These are phyloP conservation scores for Machimus rusticus DNA, from an alignment of 2,888 invertebrate genomes.

Conservation along the genomic window DNA sequence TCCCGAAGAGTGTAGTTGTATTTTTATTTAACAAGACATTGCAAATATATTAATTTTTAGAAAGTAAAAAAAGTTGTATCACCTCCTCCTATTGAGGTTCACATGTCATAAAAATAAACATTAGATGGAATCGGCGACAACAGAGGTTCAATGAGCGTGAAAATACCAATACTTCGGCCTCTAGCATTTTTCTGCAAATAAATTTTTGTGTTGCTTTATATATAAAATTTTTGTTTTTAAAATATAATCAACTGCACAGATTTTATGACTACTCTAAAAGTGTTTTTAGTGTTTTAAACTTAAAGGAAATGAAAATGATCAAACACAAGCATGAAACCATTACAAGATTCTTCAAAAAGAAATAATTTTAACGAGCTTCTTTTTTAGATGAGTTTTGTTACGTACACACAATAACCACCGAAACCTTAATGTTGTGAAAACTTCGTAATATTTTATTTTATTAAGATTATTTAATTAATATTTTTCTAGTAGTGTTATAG, in stretches of 20 bases:
- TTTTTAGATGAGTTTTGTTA: neutral
- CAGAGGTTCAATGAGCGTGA: constrained; percentile 54
- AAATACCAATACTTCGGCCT: constrained; percentile 53
- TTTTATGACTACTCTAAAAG: neutral
- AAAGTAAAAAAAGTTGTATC: neutral
- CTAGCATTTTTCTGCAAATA: constrained; percentile 50
- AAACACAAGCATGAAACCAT: neutral
- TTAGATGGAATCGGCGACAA: constrained; percentile 51
- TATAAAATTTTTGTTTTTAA: neutral
- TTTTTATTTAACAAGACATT: neutral
- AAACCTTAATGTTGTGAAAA: neutral
- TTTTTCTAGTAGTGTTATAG: neutral
- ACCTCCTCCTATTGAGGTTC: neutral
- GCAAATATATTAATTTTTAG: neutral
- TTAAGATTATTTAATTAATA: neutral
- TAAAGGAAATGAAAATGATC: neutral
- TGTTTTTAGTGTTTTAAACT: neutral
- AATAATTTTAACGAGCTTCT: neutral
- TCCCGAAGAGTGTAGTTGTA: neutral
- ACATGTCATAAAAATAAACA: constrained; percentile 49
- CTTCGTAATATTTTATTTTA: neutral
- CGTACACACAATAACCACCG: neutral
- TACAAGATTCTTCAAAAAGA: neutral
- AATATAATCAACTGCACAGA: neutral
- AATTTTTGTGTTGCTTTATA: constrained; percentile 48